Conservation (phyloP, 1,140 invertebrate species). For the Helicoverpa armigera region DNA sequence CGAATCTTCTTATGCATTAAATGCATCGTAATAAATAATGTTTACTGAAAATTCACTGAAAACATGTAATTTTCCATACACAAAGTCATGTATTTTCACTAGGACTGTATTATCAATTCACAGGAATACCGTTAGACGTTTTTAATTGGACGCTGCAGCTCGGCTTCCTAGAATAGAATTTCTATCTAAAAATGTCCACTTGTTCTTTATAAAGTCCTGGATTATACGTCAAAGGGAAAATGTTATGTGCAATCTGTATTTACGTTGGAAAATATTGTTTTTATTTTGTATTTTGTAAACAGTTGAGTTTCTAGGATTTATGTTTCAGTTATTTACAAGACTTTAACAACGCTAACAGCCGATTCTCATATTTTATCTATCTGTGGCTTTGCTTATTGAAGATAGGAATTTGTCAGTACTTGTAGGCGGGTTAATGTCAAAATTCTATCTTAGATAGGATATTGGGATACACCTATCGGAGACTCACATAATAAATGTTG, state of each 20-base stretch:
- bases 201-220: not conserved
- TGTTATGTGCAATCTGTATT: not conserved
- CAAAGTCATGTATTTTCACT: constrained; percentile 1
- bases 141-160: constrained; percentile 10
- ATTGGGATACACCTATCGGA: too few relatives aligned
- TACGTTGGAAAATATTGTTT: too few relatives aligned
- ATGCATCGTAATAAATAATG: not conserved
- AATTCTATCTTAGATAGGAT: too few relatives aligned
- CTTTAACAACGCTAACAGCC: too few relatives aligned
- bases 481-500: too few relatives aligned
- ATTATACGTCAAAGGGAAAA: not conserved
- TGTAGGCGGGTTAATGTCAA: too few relatives aligned
- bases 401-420: too few relatives aligned
- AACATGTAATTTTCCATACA: constrained; percentile 3
- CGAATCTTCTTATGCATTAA: not conserved
- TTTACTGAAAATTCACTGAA: not conserved
- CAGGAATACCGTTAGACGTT: not conserved
- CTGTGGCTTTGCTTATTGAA: too few relatives aligned
- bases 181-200: not conserved
- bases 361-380: too few relatives aligned
- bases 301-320: too few relatives aligned
- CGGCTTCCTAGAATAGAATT: not conserved
- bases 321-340: too few relatives aligned
- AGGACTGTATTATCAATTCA: not conserved
- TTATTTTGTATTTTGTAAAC: too few relatives aligned